Evolutionary conservation across 2,888 invertebrate species (phyloP).

Genomic region (Microctonus hyperodae): DNA sequence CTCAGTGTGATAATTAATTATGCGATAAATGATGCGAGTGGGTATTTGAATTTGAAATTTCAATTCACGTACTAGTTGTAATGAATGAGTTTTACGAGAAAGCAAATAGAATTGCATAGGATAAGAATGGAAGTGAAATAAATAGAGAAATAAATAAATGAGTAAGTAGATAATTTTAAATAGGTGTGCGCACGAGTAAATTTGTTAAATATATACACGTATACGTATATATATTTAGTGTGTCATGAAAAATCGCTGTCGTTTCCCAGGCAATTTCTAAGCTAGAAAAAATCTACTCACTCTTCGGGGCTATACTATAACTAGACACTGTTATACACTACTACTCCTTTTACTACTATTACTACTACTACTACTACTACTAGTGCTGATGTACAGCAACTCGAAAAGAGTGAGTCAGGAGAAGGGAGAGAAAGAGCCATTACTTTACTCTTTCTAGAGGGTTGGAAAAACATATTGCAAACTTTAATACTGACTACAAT

Average conservation of each 20-base stretch:
- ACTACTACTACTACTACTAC: background rate
- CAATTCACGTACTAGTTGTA: too few species aligned
- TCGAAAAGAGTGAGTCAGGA: background rate
- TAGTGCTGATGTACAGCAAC: background rate
- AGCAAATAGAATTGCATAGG: background rate
- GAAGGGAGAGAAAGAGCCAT: background rate
- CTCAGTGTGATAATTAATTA: too few species aligned
- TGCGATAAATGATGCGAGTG: too few species aligned
- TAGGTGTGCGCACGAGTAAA: background rate
- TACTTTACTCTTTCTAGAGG: slow-evolving; percentile 12
- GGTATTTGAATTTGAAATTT: too few species aligned
- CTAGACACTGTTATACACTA: background rate
- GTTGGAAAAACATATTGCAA: slow-evolving; percentile 22
- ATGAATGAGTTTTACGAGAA: too few species aligned
- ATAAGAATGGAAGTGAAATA: background rate
- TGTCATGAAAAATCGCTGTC: slow-evolving; percentile 24
- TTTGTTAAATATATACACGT: background rate
- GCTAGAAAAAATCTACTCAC: slow-evolving; percentile 15
- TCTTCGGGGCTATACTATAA: background rate
- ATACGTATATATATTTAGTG: background rate
- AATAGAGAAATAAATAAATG: background rate
- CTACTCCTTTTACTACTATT: background rate
- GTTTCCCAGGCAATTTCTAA: slow-evolving; percentile 23
- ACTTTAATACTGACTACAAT: slow-evolving; percentile 25
- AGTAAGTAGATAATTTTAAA: background rate